Conservation (phyloP, 2,113 vertebrate genomes). For the Pithys albifrons region DNA sequence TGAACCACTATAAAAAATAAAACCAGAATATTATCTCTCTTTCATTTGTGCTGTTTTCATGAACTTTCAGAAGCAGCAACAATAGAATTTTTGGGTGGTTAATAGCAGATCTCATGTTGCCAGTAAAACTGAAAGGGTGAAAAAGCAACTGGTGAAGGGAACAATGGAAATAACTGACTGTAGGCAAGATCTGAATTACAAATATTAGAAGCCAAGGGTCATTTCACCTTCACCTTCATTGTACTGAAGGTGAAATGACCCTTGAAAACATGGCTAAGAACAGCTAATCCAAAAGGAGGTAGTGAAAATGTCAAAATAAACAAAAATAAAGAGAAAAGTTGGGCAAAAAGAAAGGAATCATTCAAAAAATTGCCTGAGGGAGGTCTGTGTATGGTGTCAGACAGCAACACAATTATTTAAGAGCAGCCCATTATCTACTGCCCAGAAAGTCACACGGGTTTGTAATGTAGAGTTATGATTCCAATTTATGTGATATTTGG, state of each 20-base stretch:
- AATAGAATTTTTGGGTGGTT: conserved; percentile 16
- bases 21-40: neutral
- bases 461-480: neutral
- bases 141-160: neutral
- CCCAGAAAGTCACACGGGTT: neutral
- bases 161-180: neutral
- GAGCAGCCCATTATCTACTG: neutral
- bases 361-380: neutral
- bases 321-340: neutral
- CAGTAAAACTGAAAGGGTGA: conserved; percentile 9
- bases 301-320: conserved; percentile 13
- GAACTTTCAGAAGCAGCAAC: neutral
- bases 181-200: conserved; percentile 38
- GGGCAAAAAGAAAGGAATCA: neutral
- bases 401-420: neutral
- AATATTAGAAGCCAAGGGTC: conserved; percentile 33
- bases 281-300: neutral
- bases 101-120: neutral
- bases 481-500: neutral
- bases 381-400: neutral
- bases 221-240: neutral
- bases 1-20: neutral
- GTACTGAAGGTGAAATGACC: conserved; percentile 33
- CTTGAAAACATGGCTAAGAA: neutral
- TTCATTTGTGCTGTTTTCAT: neutral